phyloP scores from a whole-genome alignment of 1,140 invertebrate genomes.

The Drosophila seguyi region DNA sequence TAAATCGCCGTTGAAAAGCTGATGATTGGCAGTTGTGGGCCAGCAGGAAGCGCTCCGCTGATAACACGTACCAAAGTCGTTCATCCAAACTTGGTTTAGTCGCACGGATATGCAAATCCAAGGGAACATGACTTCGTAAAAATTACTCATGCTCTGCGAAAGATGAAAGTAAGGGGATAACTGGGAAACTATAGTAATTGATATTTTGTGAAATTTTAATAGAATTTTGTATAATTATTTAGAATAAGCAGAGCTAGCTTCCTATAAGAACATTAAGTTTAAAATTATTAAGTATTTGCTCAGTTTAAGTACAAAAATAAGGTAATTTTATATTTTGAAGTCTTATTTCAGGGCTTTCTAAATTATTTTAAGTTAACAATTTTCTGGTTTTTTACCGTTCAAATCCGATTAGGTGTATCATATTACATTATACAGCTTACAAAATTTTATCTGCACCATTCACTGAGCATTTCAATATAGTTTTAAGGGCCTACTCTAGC shows the following conservation, averaged over 20 bases:
- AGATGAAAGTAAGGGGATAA: conserved; percentile 5
- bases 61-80: conserved; percentile 38
- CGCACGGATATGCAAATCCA: conserved; percentile 24
- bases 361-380: too few species aligned
- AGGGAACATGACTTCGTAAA: neutral
- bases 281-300: too few species aligned
- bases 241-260: too few species aligned
- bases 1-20: conserved; percentile 58
- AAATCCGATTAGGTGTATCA: neutral
- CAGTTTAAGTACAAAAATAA: too few species aligned
- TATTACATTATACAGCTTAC: neutral
- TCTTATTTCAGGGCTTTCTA: too few species aligned
- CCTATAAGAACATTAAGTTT: too few species aligned
- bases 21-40: conserved; percentile 79
- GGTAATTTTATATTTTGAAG: too few species aligned
- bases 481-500: neutral
- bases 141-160: neutral
- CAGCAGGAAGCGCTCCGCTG: conserved; percentile 57
- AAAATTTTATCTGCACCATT: neutral
- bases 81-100: conserved; percentile 15
- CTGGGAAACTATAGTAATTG: too few species aligned
- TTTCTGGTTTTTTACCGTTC: too few species aligned
- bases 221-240: too few species aligned
- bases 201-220: too few species aligned
- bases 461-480: conserved; percentile 8